Evolutionary conservation across 2,113 vertebrate genomes (phyloP).

Genomic region (Crotophaga sulcirostris): DNA sequence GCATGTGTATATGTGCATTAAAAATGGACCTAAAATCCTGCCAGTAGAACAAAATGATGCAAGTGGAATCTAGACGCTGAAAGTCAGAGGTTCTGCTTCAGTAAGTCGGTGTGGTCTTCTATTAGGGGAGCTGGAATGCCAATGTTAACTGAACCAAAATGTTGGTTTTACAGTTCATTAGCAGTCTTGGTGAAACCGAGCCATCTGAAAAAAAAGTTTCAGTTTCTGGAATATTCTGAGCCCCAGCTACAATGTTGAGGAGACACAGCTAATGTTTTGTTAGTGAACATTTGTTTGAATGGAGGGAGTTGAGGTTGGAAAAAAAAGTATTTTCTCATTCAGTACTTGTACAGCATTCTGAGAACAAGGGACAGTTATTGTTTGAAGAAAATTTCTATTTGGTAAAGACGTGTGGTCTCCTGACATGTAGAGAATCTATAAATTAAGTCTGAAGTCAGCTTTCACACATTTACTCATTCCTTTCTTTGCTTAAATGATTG

Average conservation of each 20-base stretch:
- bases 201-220: conserved; percentile 37
- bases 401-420: background rate
- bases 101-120: background rate
- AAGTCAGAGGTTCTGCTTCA: background rate
- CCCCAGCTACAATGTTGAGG: background rate
- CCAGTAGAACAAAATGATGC: background rate
- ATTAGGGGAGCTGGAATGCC: background rate
- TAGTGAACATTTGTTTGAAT: background rate
- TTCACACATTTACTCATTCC: background rate
- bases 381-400: conserved; percentile 29
- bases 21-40: background rate
- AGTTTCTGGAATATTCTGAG: conserved; percentile 27
- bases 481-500: conserved; percentile 37
- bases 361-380: background rate
- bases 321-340: background rate
- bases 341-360: background rate
- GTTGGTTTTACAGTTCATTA: conserved; percentile 66
- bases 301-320: background rate
- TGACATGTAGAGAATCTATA: background rate
- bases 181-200: conserved; percentile 20
- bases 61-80: background rate
- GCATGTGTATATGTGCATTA: background rate
- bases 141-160: conserved; percentile 55
- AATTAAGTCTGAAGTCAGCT: background rate
- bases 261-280: background rate